Percentiles rank a stretch among this genome's conserved stretches.
Evolutionary conservation across 2,797 vertebrate species (phyloP).

Genomic region (Xerus rutilus): DNA sequence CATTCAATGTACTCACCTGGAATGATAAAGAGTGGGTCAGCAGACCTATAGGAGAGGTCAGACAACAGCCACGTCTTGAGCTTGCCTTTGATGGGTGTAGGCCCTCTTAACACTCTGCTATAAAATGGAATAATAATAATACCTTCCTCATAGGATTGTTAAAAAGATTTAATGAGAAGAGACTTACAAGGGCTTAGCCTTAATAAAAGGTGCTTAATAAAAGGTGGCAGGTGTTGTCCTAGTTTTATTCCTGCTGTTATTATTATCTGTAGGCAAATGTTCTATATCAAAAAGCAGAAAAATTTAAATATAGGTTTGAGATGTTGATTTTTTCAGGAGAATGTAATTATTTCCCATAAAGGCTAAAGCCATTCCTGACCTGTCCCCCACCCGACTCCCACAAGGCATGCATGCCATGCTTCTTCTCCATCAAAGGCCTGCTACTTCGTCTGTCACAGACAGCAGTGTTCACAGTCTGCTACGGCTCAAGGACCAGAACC

Average conservation of each 20-base stretch:
- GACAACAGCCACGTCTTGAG: neutral
- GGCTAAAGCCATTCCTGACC: neutral
- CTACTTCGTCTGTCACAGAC: neutral
- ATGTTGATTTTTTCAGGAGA: conserved; percentile 20
- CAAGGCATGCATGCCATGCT: too few species aligned
- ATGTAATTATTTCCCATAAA: neutral
- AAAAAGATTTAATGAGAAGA: conserved; percentile 71
- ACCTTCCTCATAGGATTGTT: conserved; percentile 29
- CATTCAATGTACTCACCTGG: neutral
- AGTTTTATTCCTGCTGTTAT: conserved; percentile 51
- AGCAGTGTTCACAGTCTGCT: neutral
- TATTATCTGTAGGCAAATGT: conserved; percentile 57
- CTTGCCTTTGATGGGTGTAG: conserved; percentile 33
- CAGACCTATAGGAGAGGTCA: neutral
- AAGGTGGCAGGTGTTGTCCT: conserved; percentile 41
- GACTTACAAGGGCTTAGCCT: conserved; percentile 57
- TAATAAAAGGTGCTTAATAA: conserved; percentile 11
- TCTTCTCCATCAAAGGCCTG: neutral
- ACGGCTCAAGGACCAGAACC: neutral
- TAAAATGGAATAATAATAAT: conserved; percentile 59
- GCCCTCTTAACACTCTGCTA: neutral
- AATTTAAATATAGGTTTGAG: conserved; percentile 31
- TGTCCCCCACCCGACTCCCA: neutral
- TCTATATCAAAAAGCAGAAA: neutral
- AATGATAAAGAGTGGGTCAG: neutral